These are phyloP conservation scores for Erebia epiphron DNA, from an alignment of 2,888 invertebrate species.

Conservation along the genomic window DNA sequence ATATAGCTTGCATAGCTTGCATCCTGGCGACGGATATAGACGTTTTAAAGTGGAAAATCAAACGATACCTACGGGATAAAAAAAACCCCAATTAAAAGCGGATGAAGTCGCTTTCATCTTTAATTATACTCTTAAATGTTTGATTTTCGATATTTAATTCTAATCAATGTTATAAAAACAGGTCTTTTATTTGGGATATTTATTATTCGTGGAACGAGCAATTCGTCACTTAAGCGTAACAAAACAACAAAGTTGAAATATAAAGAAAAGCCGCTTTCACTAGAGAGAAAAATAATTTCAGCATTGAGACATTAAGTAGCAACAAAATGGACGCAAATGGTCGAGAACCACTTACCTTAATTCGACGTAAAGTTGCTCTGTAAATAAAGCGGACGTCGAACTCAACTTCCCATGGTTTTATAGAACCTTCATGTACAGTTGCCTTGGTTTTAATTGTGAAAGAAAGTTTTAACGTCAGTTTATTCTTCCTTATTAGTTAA, in stretches of 20 bases:
- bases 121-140: no score
- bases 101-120: no score
- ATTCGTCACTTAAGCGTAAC: background rate
- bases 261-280: background rate
- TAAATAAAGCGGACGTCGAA: constrained; percentile 20
- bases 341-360: constrained; percentile 27
- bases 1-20: no score
- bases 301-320: constrained; percentile 19
- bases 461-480: background rate
- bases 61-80: no score
- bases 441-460: background rate
- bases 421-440: background rate
- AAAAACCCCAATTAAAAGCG: no score
- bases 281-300: constrained; percentile 12
- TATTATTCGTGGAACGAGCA: background rate
- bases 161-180: no score
- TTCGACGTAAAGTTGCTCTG: constrained; percentile 19
- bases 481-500: no score
- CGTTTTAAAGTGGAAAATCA: no score
- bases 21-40: no score
- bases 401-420: constrained; percentile 18
- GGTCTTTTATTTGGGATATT: no score
- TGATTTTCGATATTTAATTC: no score
- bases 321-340: constrained; percentile 22
- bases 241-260: background rate